Percentiles rank a stretch among this genome's conserved stretches.
Conservation (phyloP, 2,797 vertebrate genomes). For the Microchirus variegatus region DNA sequence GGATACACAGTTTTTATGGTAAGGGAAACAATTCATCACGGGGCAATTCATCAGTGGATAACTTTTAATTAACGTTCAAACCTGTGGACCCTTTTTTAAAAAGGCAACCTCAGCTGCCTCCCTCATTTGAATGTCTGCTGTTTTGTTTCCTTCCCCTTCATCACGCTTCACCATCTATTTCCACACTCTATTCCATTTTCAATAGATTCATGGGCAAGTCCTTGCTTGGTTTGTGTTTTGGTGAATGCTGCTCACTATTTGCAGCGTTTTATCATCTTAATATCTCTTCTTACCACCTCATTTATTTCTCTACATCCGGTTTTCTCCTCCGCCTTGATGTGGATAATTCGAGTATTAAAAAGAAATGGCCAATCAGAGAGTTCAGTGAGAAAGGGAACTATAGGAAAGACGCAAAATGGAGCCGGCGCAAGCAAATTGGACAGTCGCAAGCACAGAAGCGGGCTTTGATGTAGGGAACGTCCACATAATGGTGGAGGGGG, state of each 20-base stretch:
- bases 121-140: slow-evolving; percentile 16
- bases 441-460: slow-evolving; percentile 20
- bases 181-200: slow-evolving; percentile 64
- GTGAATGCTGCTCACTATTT: slow-evolving; percentile 50
- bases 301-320: slow-evolving; percentile 20
- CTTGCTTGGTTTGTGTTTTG: slow-evolving; percentile 52
- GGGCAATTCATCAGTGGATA: slow-evolving; percentile 84
- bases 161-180: slow-evolving; percentile 45
- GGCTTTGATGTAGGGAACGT: slow-evolving; percentile 45
- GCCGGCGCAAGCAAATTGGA: slow-evolving; percentile 53
- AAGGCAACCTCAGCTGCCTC: slow-evolving; percentile 41
- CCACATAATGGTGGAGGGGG: slow-evolving; percentile 41
- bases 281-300: slow-evolving; percentile 37
- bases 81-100: slow-evolving; percentile 79
- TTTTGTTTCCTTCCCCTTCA: slow-evolving; percentile 46
- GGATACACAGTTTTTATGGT: slow-evolving; percentile 68
- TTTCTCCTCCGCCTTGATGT: slow-evolving; percentile 39
- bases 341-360: slow-evolving; percentile 64
- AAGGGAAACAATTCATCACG: slow-evolving; percentile 86
- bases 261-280: slow-evolving; percentile 52
- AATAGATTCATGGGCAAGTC: slow-evolving; percentile 56
- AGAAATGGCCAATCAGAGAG: slow-evolving; percentile 47
- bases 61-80: slow-evolving; percentile 89
- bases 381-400: slow-evolving; percentile 22
- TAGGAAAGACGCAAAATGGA: slow-evolving; percentile 68